Evolutionary conservation across 2,888 invertebrate species (phyloP).

Genomic region (Ochropleura leucogaster): DNA sequence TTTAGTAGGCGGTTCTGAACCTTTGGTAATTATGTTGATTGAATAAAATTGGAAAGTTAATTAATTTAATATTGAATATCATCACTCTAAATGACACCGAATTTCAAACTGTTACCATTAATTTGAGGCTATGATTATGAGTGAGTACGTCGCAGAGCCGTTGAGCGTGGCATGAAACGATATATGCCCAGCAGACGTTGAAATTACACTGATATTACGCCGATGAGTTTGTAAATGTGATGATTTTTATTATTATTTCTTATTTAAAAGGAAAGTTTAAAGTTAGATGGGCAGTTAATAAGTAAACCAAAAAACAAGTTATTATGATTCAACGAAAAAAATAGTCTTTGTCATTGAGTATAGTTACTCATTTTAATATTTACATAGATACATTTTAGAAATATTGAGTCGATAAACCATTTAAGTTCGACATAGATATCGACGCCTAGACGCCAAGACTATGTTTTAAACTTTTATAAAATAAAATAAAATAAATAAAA

Average conservation of each 20-base stretch:
- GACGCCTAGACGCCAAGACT: neutral
- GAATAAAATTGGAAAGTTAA: neutral
- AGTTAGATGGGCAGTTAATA: conserved; percentile 1
- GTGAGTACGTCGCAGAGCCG: conserved; percentile 19
- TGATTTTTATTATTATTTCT: conserved; percentile 26
- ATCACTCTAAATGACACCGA: neutral
- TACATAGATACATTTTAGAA: neutral
- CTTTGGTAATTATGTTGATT: neutral
- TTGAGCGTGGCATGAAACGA: conserved; percentile 54
- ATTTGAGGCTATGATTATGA: conserved; percentile 40
- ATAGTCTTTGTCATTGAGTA: conserved; percentile 5
- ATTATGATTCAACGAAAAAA: neutral
- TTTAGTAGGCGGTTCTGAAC: neutral
- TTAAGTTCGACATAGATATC: neutral
- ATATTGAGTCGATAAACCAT: neutral
- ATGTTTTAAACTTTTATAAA: neutral
- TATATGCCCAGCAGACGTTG: conserved; percentile 59
- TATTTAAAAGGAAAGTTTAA: neutral
- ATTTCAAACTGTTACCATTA: conserved; percentile 39
- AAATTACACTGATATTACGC: conserved; percentile 60
- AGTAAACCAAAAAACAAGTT: neutral
- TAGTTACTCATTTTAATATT: neutral
- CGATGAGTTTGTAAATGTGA: conserved; percentile 46
- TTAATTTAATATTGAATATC: neutral
- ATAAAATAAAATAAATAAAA: too few species aligned